Base-by-base conservation (phyloP, 1,140 invertebrate species). In the roundworm (Caenorhabditis elegans) region DNA sequence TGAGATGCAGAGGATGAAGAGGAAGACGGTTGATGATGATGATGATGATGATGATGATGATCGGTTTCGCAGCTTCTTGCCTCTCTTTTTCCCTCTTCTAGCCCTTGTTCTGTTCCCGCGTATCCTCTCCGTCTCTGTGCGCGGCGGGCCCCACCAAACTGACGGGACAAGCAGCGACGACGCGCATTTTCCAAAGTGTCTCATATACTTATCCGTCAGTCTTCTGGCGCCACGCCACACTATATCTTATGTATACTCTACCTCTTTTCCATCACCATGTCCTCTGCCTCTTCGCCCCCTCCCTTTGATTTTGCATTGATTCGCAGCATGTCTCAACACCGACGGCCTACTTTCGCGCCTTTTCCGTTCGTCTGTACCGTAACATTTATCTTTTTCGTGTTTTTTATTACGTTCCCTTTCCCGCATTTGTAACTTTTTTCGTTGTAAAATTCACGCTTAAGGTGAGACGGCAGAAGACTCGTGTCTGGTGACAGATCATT, bases 201-300 rank as follows among this genome's bases (percentile, higher is more conserved):
- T 70, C 60, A 70, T 70, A 70, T 70, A 70, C 60, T 70, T 70
- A 70, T 70, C 60, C 60, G 60, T 70, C 60, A 36, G 34, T 70
- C 60, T 70, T 70, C 60, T 70, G 60, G 60, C 60, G 60, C 60
- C 60, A 70, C 31, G 60, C 60, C 60, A 70, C 60, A 70, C 60
- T 70, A 43, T 70, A 70, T 70, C 60, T 70, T 70, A 70, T 70
- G 60, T 70, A 70, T 70, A 70, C 60, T 70, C 60, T 70, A 70
- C 31, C 60, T 70, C 60, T 65, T 53, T 24, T 53, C 24, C n/a
- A n/a, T n/a, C 53, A 60, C 28, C 8, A 24, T 60, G 31, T 60
- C 53, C 19, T 60, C 15, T n/a, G n/a, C n/a, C n/a, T 43, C 39
- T 43, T 43, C n/a, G 6, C n/a, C n/a, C 6, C 34, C 31, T 34